Conservation (phyloP, 2,797 vertebrate genomes). For the Rhincodon typus region DNA sequence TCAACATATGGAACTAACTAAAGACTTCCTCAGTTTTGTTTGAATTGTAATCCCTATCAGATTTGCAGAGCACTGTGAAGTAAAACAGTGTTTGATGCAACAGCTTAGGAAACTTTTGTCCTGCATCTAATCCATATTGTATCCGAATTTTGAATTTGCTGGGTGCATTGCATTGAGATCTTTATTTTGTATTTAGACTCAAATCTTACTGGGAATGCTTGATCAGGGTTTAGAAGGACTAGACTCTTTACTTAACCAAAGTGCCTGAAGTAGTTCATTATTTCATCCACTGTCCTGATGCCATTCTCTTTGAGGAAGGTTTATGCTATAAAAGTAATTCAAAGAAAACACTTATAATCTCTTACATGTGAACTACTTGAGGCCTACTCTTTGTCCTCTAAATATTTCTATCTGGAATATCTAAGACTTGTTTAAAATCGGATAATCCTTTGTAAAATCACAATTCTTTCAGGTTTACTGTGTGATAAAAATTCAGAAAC, state of each 20-base stretch:
- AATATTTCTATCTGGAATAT: not conserved
- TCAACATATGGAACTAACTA: too few relatives aligned
- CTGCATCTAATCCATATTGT: not conserved
- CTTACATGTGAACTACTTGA: not conserved
- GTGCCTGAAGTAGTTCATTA: not conserved
- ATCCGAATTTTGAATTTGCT: not conserved
- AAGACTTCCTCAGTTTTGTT: too few relatives aligned
- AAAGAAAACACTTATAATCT: not conserved
- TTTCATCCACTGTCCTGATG: not conserved
- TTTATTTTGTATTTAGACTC: not conserved
- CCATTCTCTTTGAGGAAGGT: not conserved
- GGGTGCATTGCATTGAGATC: not conserved
- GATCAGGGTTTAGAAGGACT: not conserved
- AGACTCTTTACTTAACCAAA: not conserved
- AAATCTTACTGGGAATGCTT: not conserved
- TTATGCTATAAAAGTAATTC: not conserved
- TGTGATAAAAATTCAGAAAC: not conserved
- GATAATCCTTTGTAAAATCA: slow-evolving; percentile 2
- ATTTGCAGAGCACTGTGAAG: too few relatives aligned
- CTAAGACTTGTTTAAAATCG: not conserved
- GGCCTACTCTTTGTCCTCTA: too few relatives aligned
- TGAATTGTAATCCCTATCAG: too few relatives aligned
- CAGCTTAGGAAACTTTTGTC: not conserved
- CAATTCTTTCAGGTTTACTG: not conserved
- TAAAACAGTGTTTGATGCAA: not conserved